Evolutionary conservation across 2,113 vertebrate genomes (phyloP).

Genomic region (Tiliqua scincoides): DNA sequence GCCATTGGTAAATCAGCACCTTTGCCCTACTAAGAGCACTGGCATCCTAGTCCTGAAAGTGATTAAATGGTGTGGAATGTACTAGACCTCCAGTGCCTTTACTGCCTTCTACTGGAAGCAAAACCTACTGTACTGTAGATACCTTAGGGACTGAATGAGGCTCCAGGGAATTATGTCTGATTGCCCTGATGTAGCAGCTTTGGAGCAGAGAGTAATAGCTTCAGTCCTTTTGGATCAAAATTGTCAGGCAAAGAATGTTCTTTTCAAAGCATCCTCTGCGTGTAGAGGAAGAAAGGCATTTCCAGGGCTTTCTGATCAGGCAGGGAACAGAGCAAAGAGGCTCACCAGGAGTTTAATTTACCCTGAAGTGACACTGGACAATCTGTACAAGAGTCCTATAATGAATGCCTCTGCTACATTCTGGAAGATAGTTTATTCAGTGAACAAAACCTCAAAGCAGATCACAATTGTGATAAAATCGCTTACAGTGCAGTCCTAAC

Average conservation of each 20-base stretch:
- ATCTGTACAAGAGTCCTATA: too few relatives aligned
- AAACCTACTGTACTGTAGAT: neutral
- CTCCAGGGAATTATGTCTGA: neutral
- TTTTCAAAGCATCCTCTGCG: neutral
- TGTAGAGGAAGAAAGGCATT: neutral
- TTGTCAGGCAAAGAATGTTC: neutral
- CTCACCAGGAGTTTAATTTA: too few relatives aligned
- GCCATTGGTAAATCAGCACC: neutral
- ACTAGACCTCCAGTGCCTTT: neutral
- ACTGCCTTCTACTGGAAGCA: neutral
- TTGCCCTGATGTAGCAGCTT: neutral
- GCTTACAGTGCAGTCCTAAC: too few relatives aligned
- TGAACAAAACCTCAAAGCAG: too few relatives aligned
- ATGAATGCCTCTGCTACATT: too few relatives aligned
- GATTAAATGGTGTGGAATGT: neutral
- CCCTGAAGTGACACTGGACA: too few relatives aligned
- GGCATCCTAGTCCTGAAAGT: neutral
- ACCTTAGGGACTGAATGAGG: neutral
- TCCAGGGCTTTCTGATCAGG: neutral
- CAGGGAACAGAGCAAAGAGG: too few relatives aligned
- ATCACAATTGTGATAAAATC: too few relatives aligned
- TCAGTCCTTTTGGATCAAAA: neutral
- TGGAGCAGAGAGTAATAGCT: neutral
- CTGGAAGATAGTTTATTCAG: too few relatives aligned
- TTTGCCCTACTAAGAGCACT: neutral